Percentiles rank a stretch among this genome's conserved stretches.
Evolutionary conservation across 1,140 invertebrate species (phyloP).

Genomic region (Nymphalis io): DNA sequence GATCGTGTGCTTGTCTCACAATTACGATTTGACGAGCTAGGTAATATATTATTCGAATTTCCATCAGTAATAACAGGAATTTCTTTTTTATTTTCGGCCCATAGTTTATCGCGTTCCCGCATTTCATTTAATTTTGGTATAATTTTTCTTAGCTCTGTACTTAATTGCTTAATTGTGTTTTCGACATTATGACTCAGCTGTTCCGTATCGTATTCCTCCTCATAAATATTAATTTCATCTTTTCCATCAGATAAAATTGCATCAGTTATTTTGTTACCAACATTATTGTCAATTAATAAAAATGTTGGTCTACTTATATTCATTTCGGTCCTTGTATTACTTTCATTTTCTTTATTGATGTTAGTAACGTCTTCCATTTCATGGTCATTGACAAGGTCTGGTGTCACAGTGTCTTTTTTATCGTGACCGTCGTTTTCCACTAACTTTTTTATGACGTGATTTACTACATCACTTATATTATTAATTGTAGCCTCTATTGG

Average conservation of each 20-base stretch:
- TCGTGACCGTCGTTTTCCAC: conserved; percentile 59
- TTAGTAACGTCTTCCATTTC: conserved; percentile 49
- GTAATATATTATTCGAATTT: conserved; percentile 68
- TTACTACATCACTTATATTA: conserved; percentile 79
- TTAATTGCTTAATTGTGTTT: conserved; percentile 74
- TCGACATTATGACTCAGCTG: conserved; percentile 69
- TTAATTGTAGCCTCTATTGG: conserved; percentile 77
- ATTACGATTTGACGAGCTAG: conserved; percentile 11
- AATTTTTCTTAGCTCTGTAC: conserved; percentile 73
- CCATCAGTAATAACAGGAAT: conserved; percentile 52
- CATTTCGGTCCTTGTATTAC: conserved; percentile 66
- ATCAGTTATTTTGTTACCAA: conserved; percentile 75
- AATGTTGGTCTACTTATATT: conserved; percentile 73
- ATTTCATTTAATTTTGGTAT: conserved; percentile 77
- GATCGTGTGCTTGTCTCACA: conserved; percentile 6
- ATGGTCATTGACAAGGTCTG: conserved; percentile 32
- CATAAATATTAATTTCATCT: conserved; percentile 71
- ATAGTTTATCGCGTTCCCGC: conserved; percentile 69
- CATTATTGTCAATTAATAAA: conserved; percentile 68
- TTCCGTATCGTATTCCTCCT: conserved; percentile 68
- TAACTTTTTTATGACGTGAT: conserved; percentile 76
- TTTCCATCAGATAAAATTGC: conserved; percentile 80
- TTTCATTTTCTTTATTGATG: conserved; percentile 68
- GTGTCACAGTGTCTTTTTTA: conserved; percentile 35
- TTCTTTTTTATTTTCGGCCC: conserved; percentile 56